phyloP scores from a whole-genome alignment of 2,113 vertebrate species.

The Eulemur macaco region DNA sequence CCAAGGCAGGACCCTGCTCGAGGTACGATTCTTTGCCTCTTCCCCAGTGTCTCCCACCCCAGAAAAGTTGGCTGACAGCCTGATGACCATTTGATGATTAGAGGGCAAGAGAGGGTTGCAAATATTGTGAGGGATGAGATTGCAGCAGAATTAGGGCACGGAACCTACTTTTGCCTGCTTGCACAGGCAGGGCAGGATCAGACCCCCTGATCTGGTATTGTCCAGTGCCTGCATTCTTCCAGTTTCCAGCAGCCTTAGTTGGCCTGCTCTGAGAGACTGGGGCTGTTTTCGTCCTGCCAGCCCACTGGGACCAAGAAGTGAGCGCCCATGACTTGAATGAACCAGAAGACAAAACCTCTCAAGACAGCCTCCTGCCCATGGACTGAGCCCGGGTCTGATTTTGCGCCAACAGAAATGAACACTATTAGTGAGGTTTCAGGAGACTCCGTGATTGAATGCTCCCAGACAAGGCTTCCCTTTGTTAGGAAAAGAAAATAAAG shows the following conservation, averaged over 20 bases:
- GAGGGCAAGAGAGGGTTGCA: neutral
- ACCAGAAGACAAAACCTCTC: constrained; percentile 71
- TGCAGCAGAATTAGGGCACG: constrained; percentile 61
- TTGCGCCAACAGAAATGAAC: constrained; percentile 83
- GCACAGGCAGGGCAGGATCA: neutral
- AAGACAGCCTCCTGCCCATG: constrained; percentile 61
- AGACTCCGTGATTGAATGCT: constrained; percentile 85
- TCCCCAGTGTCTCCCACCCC: neutral
- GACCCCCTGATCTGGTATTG: neutral
- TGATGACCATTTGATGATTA: constrained; percentile 72
- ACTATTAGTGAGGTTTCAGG: constrained; percentile 81
- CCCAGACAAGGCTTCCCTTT: constrained; percentile 86
- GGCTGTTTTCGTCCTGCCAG: neutral
- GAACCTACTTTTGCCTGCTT: neutral
- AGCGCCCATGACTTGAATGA: constrained; percentile 61
- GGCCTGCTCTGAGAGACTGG: neutral
- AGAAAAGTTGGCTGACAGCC: constrained; percentile 58
- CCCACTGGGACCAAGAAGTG: neutral
- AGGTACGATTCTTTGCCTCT: neutral
- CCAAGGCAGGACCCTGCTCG: constrained; percentile 57
- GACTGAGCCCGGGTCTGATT: constrained; percentile 72
- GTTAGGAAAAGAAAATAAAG: constrained; percentile 86
- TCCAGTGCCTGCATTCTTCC: neutral
- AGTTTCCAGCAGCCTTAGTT: neutral
- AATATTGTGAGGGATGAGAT: constrained; percentile 22